Percentiles rank a stretch among this genome's conserved stretches.
Evolutionary conservation across 1,140 invertebrate species (phyloP).

Genomic region (Stegodyphus dumicola): DNA sequence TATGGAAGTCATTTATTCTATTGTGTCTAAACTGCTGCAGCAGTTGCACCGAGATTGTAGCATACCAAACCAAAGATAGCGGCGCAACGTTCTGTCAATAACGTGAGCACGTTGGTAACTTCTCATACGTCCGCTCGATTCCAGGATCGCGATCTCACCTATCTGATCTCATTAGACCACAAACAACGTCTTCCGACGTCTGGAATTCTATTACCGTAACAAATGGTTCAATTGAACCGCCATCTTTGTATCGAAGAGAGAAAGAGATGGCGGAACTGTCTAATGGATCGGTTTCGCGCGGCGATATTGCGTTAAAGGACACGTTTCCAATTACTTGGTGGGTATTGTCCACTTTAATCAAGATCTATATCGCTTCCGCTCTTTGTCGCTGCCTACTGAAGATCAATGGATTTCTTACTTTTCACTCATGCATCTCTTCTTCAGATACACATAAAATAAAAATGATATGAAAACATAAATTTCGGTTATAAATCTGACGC

Average conservation of each 20-base stretch:
- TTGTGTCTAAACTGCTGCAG: no score
- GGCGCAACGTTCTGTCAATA: no score
- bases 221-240: conserved; percentile 43
- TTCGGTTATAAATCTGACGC: no score
- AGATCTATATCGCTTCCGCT: neutral
- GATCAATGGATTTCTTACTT: no score
- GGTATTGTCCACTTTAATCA: neutral
- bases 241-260: conserved; percentile 23
- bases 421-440: no score
- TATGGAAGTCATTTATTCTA: no score
- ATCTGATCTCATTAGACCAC: conserved; percentile 16
- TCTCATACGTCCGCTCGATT: neutral
- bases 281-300: conserved; percentile 49
- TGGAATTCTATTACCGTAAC: conserved; percentile 54
- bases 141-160: conserved; percentile 6
- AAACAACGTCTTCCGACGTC: conserved; percentile 40
- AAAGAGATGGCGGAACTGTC: neutral
- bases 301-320: conserved; percentile 37
- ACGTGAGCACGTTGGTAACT: no score
- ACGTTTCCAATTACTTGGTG: neutral
- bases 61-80: no score
- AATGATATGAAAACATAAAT: no score
- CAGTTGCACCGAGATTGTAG: no score
- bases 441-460: no score
- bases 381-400: no score